A percentile compares a stretch with the other conserved stretches of the same genome.
Conservation (phyloP, 2,888 invertebrate species). For the Microctonus aethiopoides region DNA sequence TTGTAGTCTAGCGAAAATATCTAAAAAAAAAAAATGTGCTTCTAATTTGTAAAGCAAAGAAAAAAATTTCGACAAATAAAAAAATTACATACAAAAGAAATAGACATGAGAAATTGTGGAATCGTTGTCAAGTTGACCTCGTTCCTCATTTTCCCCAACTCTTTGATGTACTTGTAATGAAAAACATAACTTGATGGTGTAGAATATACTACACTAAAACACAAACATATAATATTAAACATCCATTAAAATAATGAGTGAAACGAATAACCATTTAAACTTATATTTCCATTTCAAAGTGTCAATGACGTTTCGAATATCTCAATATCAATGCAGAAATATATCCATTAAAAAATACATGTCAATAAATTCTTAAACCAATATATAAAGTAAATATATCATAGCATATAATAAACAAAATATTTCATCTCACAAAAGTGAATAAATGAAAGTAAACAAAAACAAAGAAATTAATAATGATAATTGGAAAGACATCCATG, state of each 20-base stretch:
- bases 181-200: conserved; percentile 9
- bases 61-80: not conserved
- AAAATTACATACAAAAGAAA: not conserved
- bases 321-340: not conserved
- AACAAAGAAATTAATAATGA: conserved; percentile 15
- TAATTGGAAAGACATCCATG: conserved; percentile 11
- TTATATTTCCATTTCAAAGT: conserved; percentile 27
- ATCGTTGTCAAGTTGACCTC: conserved; percentile 27
- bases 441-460: not conserved
- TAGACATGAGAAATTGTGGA: conserved; percentile 4
- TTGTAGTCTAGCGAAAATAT: conserved; percentile 28
- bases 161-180: conserved; percentile 24
- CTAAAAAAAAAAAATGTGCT: conserved; percentile 26
- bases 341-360: not conserved
- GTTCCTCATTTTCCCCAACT: conserved; percentile 11
- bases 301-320: conserved; percentile 7
- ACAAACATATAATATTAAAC: too few relatives aligned
- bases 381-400: not conserved
- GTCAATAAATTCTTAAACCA: not conserved
- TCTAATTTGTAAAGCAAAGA: conserved; percentile 29
- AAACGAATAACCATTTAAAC: not conserved
- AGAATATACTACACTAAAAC: too few relatives aligned
- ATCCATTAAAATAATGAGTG: too few relatives aligned
- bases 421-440: not conserved
- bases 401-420: not conserved